Evolutionary conservation across 2,797 vertebrate genomes (phyloP).

Genomic region (Onychomys leucogaster): DNA sequence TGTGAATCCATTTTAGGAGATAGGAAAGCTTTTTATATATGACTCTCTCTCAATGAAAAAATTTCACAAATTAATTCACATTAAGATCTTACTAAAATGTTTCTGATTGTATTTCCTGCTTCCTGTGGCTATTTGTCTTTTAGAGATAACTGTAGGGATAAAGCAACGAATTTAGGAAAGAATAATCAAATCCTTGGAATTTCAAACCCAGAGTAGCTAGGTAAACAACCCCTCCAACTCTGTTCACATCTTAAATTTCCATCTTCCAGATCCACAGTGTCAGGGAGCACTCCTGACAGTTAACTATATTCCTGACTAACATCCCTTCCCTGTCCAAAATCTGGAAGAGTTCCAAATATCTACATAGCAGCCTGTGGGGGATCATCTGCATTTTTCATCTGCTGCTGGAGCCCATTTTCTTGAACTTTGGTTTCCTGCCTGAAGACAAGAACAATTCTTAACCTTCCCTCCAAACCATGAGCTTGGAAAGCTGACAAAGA

Average conservation of each 20-base stretch:
- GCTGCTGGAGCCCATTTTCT: constrained; percentile 61
- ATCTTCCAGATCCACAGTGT: constrained; percentile 45
- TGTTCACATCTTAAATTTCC: constrained; percentile 39
- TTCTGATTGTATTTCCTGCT: constrained; percentile 35
- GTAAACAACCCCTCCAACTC: constrained; percentile 25
- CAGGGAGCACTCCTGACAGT: neutral
- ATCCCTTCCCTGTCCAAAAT: constrained; percentile 33
- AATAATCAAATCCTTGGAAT: constrained; percentile 48
- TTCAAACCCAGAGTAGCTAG: constrained; percentile 36
- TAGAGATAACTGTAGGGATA: constrained; percentile 11
- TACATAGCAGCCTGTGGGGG: constrained; percentile 39
- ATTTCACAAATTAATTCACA: constrained; percentile 62
- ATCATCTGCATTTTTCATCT: constrained; percentile 50
- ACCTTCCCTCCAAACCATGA: neutral
- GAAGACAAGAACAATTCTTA: constrained; percentile 59
- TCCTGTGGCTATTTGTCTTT: constrained; percentile 52
- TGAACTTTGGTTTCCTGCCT: constrained; percentile 65
- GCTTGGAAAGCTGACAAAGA: constrained; percentile 72
- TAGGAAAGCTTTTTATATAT: neutral
- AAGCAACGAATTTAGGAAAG: constrained; percentile 19
- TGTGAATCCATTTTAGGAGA: constrained; percentile 40
- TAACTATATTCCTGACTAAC: constrained; percentile 34
- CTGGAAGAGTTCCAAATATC: constrained; percentile 47
- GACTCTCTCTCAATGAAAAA: neutral
- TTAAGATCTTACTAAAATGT: constrained; percentile 50